These are phyloP conservation scores for Melanotaenia pygmaea DNA, from an alignment of 2,797 vertebrate species.

Conservation along the genomic window DNA sequence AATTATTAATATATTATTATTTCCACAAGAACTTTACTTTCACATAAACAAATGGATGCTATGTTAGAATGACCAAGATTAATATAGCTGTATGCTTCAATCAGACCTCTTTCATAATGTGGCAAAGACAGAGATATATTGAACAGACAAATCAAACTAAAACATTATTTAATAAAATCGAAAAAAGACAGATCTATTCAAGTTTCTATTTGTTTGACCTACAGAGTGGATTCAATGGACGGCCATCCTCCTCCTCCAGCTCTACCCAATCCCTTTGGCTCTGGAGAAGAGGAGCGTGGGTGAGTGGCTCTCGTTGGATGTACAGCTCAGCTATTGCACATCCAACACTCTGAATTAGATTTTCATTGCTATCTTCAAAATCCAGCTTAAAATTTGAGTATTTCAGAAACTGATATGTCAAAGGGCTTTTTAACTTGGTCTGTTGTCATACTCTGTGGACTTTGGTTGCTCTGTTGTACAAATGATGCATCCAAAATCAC, in stretches of 20 bases:
- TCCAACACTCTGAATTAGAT: neutral
- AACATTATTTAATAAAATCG: neutral
- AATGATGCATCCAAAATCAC: constrained; percentile 37
- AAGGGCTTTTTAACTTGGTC: neutral
- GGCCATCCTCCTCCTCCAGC: constrained; percentile 5
- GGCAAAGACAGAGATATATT: neutral
- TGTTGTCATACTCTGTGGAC: constrained; percentile 50
- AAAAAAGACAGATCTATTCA: neutral
- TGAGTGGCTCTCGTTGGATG: constrained; percentile 35
- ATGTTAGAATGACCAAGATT: neutral
- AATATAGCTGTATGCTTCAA: constrained; percentile 1
- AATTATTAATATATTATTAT: neutral
- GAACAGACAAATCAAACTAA: neutral
- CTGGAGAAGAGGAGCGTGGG: constrained; percentile 74
- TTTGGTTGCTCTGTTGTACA: constrained; percentile 56
- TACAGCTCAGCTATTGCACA: neutral
- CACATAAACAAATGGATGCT: neutral
- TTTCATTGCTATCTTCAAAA: neutral
- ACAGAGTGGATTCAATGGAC: constrained; percentile 54
- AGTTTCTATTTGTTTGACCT: neutral
- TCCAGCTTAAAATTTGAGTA: neutral
- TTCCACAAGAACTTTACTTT: neutral
- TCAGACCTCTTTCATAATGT: neutral
- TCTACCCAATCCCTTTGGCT: constrained; percentile 76
- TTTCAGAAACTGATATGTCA: neutral